These are phyloP conservation scores for Gymnoscopelus braueri DNA, from an alignment of 2,797 vertebrate genomes.

Conservation along the genomic window DNA sequence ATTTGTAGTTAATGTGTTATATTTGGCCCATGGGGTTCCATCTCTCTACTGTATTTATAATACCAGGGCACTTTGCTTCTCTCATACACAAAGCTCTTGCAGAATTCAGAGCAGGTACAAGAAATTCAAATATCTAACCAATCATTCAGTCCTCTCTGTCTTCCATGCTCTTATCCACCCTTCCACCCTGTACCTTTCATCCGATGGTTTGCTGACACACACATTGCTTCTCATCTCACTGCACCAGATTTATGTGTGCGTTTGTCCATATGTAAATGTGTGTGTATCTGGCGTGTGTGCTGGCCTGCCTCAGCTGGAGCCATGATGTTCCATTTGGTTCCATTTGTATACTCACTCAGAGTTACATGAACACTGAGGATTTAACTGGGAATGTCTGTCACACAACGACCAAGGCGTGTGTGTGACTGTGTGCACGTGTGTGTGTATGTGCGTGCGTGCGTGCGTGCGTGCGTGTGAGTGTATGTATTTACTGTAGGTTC, in stretches of 20 bases:
- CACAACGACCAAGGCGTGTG: background rate
- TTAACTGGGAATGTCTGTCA: too few species aligned
- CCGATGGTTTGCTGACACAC: slow-evolving; percentile 13
- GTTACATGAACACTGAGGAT: too few species aligned
- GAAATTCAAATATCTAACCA: background rate
- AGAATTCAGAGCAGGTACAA: slow-evolving; percentile 32
- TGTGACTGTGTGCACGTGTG: background rate
- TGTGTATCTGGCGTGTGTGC: background rate
- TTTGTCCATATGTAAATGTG: background rate
- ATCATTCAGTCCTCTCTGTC: slow-evolving; percentile 25
- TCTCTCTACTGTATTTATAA: background rate
- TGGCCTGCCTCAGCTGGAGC: too few species aligned
- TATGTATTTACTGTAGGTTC: background rate
- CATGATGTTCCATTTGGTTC: background rate
- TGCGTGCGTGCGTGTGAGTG: background rate
- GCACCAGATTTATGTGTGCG: background rate
- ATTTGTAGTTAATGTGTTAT: too few species aligned
- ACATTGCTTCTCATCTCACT: slow-evolving; percentile 12
- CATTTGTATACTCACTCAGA: background rate
- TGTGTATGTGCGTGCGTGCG: background rate
- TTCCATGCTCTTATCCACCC: background rate
- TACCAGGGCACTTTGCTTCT: background rate
- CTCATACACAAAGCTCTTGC: slow-evolving; percentile 5
- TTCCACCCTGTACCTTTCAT: slow-evolving; percentile 19
- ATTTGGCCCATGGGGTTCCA: background rate